A percentile compares a stretch with the other conserved stretches of the same genome.
These are phyloP conservation scores for Tretioscincus oriximinensis DNA, from an alignment of 2,113 vertebrate species.

Conservation along the genomic window DNA sequence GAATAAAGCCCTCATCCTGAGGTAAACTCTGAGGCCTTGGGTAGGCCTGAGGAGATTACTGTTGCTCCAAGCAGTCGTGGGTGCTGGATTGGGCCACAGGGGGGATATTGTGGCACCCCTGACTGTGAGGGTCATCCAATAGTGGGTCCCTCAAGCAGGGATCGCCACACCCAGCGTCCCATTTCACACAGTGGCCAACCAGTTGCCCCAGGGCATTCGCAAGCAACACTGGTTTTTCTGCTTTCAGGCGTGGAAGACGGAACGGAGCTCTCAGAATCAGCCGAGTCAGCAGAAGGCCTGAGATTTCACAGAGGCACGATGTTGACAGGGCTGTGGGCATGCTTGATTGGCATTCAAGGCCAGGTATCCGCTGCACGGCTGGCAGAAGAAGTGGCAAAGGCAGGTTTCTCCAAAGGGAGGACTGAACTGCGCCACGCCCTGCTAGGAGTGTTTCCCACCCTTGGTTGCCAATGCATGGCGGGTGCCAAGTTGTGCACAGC, in stretches of 20 bases:
- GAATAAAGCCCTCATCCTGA: no score
- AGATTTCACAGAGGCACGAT: background rate
- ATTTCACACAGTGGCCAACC: background rate
- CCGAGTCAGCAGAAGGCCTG: background rate
- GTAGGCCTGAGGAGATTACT: no score
- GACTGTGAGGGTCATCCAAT: no score
- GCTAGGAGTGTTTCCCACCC: no score
- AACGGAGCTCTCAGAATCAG: background rate
- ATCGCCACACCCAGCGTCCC: no score
- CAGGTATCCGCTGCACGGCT: background rate
- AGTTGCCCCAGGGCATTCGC: background rate
- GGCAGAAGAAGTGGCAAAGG: background rate
- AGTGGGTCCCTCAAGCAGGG: no score
- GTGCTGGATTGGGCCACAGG: no score
- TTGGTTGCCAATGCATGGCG: background rate
- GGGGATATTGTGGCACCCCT: no score
- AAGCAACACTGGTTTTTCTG: slow-evolving; percentile 15
- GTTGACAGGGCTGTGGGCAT: background rate
- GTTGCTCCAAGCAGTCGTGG: no score
- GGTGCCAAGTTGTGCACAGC: background rate
- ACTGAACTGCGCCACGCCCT: background rate
- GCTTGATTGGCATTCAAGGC: background rate
- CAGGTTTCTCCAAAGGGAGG: background rate
- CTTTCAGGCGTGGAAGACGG: background rate
- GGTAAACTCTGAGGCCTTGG: no score